Evolutionary conservation across 2,797 vertebrate genomes (phyloP).

Genomic region (Sciurus vulgaris): DNA sequence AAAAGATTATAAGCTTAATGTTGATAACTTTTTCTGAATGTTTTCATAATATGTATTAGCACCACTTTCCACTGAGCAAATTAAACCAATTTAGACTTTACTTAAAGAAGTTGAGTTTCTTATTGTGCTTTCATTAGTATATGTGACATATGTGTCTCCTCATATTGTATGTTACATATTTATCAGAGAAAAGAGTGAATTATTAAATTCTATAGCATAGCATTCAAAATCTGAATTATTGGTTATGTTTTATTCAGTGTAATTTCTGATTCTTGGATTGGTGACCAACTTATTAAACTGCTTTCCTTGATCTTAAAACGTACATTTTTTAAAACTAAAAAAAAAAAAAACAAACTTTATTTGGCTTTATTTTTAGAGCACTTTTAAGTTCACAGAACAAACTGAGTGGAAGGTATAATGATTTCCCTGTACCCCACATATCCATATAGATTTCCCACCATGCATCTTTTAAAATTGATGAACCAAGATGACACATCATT

Average conservation of each 20-base stretch:
- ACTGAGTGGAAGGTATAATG: not conserved
- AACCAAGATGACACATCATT: not conserved
- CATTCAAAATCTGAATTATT: not conserved
- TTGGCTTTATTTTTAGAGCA: not conserved
- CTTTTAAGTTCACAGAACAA: not conserved
- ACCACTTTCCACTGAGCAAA: not conserved
- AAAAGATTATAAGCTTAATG: not conserved
- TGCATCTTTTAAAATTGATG: too few species aligned
- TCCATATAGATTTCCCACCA: fast-evolving
- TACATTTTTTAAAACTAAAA: not conserved
- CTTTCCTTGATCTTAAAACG: not conserved
- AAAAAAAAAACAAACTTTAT: not conserved
- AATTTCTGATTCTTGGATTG: not conserved
- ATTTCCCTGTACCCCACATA: not conserved
- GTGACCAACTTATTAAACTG: not conserved
- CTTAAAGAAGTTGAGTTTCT: not conserved
- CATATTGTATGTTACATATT: not conserved
- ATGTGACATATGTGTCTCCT: not conserved
- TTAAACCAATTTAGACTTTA: not conserved
- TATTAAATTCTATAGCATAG: not conserved
- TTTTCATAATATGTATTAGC: not conserved
- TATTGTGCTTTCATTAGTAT: not conserved
- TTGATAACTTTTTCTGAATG: not conserved
- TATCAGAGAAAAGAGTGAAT: not conserved
- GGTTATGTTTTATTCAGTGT: not conserved